Conservation (phyloP, 2,113 vertebrate species). For the Anas platyrhynchos region DNA sequence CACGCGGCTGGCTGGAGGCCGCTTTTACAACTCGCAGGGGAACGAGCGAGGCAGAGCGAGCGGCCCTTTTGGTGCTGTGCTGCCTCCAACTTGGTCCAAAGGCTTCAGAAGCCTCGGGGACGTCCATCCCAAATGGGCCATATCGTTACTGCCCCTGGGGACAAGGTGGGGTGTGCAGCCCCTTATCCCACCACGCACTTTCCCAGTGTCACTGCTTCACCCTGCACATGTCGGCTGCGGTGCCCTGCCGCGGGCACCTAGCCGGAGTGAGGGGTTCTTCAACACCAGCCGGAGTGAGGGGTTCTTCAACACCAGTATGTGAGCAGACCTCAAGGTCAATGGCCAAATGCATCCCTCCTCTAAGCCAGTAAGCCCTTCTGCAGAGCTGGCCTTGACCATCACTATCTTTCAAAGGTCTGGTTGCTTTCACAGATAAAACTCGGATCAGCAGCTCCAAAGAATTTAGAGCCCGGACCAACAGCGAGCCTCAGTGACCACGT, state of each 20-base stretch:
- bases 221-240: accelerated
- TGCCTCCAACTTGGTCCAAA: not conserved
- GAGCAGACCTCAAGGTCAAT: not conserved
- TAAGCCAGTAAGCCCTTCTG: not conserved
- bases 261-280: not conserved
- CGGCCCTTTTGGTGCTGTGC: not conserved
- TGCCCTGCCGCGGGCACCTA: accelerated
- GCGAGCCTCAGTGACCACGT: not conserved
- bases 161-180: no score
- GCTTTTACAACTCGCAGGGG: not conserved
- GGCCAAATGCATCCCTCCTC: not conserved
- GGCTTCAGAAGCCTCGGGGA: not conserved
- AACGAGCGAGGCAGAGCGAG: not conserved
- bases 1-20: accelerated
- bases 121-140: not conserved
- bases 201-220: accelerated
- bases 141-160: not conserved
- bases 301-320: not conserved
- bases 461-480: not conserved
- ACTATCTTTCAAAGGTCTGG: not conserved
- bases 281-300: not conserved
- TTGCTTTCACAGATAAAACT: not conserved
- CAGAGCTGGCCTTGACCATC: not conserved
- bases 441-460: not conserved
- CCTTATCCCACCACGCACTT: not conserved